Evolutionary conservation across 2,113 vertebrate species (phyloP), one percentile per base, ranked within the genome.

Genomic region (Maccullochella peelii): DNA sequence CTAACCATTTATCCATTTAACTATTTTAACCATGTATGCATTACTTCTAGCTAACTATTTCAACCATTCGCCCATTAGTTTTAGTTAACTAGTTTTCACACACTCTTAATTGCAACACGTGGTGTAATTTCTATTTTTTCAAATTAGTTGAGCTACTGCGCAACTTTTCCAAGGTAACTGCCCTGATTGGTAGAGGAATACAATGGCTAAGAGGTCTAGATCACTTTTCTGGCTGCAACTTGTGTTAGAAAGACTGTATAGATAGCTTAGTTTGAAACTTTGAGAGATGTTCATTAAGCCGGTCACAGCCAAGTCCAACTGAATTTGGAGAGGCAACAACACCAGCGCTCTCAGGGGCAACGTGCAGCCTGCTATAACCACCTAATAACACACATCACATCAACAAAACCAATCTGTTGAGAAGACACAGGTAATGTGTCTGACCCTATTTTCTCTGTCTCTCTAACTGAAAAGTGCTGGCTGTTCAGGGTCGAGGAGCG

Each of bases 401-500:
- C 77, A 77, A 66, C 73, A 62, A 68, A 52, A 69, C 71, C 80
- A 74, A 59, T 91, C 68, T 76, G 86, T 12, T 82, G 71, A 85
- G 72, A 76, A 66, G 88, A 80, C 79, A 69, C 75, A 86, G 88
- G 82, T 86, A 80, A 85, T 82, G 50, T 68, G 68, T 65, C 90
- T 71, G 63, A 49, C 66, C 77, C 76, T 65, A 40, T 83, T 88
- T 73, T 77, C 70, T 50, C 66, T 50, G 25, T 73, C 73, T 84
- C 69, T 81, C 83, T 81, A 55, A 49, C 67, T 61, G 68, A 87
- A 77, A 89, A 67, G 85, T 59, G 88, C 78, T 77, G 82, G 67
- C 85, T 88, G 85, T 73, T 91, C 76, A 61, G 83, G 88, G 81
- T 85, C 40, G 84, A 89, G 90, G 89, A 88, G 90, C 69, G 92